Percentiles rank a stretch among this genome's conserved stretches.
These are phyloP conservation scores for Cetoscarus ocellatus DNA, from an alignment of 2,797 vertebrate species.

Conservation along the genomic window DNA sequence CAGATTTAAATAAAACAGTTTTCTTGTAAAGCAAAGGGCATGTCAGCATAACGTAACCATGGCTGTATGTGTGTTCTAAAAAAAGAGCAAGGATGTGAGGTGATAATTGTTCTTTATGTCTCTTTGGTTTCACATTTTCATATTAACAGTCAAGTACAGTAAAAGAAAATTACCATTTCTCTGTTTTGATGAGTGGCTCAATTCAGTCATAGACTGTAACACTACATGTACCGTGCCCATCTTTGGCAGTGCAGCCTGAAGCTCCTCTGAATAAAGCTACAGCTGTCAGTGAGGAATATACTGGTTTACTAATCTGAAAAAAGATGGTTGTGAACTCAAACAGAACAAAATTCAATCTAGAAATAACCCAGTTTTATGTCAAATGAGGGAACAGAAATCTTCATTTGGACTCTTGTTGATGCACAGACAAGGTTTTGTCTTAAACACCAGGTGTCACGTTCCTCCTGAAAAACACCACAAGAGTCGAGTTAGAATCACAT, in stretches of 20 bases:
- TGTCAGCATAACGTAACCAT: constrained; percentile 24
- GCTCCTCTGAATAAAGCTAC: constrained; percentile 13
- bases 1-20: not conserved
- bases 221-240: constrained; percentile 21
- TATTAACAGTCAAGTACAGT: constrained; percentile 28
- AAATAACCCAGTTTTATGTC: constrained; percentile 29
- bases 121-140: constrained; percentile 54
- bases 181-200: not conserved
- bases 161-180: not conserved
- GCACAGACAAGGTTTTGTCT: constrained; percentile 47
- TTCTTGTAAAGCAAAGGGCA: constrained; percentile 27
- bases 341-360: constrained; percentile 19
- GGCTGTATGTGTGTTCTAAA: not conserved
- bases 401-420: constrained; percentile 50
- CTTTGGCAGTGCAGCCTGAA: constrained; percentile 14
- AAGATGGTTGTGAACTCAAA: constrained; percentile 31
- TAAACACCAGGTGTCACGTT: constrained; percentile 59
- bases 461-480: constrained; percentile 45
- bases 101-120: constrained; percentile 1
- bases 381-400: constrained; percentile 27
- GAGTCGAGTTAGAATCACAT: constrained; percentile 14
- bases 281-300: constrained; percentile 9
- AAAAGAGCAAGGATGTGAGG: constrained; percentile 23
- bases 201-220: constrained; percentile 18
- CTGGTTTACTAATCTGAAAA: constrained; percentile 25